phyloP scores from a whole-genome alignment of 2,888 invertebrate genomes.

The Phyllotreta cruciferae region DNA sequence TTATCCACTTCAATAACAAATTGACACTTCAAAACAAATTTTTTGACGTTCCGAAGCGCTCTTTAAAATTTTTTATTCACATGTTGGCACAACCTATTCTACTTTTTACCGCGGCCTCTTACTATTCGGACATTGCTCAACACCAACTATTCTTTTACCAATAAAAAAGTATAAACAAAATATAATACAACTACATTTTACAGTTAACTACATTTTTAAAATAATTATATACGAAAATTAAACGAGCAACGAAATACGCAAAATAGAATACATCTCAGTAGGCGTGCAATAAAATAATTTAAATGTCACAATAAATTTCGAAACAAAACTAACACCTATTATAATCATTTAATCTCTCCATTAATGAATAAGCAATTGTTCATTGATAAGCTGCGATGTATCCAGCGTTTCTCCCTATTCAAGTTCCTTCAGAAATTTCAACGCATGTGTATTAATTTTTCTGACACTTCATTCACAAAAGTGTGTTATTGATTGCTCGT shows the following conservation, averaged over 20 bases:
- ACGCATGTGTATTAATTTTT: conserved; percentile 34
- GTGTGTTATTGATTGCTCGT: conserved; percentile 39
- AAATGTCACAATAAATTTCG: background rate
- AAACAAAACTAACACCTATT: conserved; percentile 2
- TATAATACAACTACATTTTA: too few species aligned
- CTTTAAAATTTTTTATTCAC: background rate
- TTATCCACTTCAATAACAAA: conserved; percentile 19
- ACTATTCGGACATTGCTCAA: background rate
- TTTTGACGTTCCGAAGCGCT: conserved; percentile 15
- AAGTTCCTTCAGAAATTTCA: conserved; percentile 8
- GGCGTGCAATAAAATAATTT: background rate
- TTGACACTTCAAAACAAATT: conserved; percentile 13
- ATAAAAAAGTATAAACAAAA: too few species aligned
- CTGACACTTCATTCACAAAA: conserved; percentile 41
- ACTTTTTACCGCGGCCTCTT: background rate
- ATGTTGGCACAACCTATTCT: background rate
- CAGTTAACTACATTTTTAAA: too few species aligned
- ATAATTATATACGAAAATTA: too few species aligned
- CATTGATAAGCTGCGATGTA: conserved; percentile 17
- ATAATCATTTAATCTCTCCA: conserved; percentile 10
- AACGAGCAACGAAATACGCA: too few species aligned
- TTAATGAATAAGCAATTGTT: conserved; percentile 10
- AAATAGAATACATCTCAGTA: too few species aligned
- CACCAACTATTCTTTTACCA: too few species aligned
- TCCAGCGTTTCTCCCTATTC: conserved; percentile 1